Evolutionary conservation across 2,113 vertebrate species (phyloP), one percentile per base, ranked within the genome.

Genomic region (Microtus oregoni): DNA sequence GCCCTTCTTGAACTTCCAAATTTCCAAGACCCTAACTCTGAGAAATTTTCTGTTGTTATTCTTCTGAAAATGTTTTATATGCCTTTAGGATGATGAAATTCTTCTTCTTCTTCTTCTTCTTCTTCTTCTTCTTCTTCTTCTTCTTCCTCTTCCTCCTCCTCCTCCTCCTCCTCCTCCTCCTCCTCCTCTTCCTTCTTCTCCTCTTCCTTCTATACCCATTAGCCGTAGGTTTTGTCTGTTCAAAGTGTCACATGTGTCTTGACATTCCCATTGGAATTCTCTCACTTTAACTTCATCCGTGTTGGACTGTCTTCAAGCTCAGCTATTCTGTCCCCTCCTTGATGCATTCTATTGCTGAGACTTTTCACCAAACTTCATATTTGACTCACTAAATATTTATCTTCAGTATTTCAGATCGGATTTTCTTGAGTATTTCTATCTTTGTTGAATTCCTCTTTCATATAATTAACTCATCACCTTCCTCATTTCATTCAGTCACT

Each of bases 181-280:
- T 63, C 81, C 3, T 55, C 52, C 52, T 55, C 52, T 0, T 55
- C 52, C 14, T 55, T 0, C 55, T 55, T 0, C 15, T 19, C 17
- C 5, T 55, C 7, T 20, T n/a, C 6, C 55, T 63, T 63, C 58
- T 41, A 5, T 32, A 19, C 3, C n/a, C 7, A 28, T 65, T 11
- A 44, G n/a, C 24, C 1, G 5, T 65, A 11, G n/a, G 58, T 10
- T 83, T 65, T 65, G 26, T 44, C 26, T 44, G 61, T 47, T 67
- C 58, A 30, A 85, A 44, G 58, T 47, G 26, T 28, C 38, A 28
- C n/a, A 41, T 4, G 26, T 41, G 30, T 4, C 38, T 12, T 13
- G 24, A 65, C 12, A 30, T 65, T 41, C 58, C 26, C 24, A 12
- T 4, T 44, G n/a, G 7, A 32, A 1, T 41, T 63, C 11, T 65